Evolutionary conservation across 1,140 invertebrate genomes (phyloP).

Genomic region (Stegodyphus mimosarum): DNA sequence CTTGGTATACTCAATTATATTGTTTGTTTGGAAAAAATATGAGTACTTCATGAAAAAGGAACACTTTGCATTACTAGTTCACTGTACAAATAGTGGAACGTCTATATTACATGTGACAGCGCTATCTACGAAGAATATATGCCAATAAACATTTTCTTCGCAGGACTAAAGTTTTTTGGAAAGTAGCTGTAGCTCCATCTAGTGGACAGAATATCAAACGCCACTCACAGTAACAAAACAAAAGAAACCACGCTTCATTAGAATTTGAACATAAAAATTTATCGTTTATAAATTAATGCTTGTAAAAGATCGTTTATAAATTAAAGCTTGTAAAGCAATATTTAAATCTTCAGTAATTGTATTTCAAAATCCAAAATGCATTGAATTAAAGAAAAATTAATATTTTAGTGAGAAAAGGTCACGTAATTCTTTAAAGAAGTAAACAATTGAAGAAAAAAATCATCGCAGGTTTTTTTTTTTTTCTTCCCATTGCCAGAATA

Average conservation of each 20-base stretch:
- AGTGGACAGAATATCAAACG: slow-evolving; percentile 45
- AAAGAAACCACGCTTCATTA: slow-evolving; percentile 50
- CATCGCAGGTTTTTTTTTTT: too few species aligned
- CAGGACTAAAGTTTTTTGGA: slow-evolving; percentile 47
- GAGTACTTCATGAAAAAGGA: not conserved
- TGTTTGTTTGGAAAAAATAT: not conserved
- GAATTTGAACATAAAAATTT: not conserved
- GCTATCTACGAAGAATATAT: slow-evolving; percentile 39
- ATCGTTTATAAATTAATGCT: not conserved
- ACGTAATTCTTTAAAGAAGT: too few species aligned
- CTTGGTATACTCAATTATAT: slow-evolving; percentile 25
- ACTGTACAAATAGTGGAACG: slow-evolving; percentile 32
- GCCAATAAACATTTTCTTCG: slow-evolving; percentile 27
- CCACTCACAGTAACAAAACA: slow-evolving; percentile 19
- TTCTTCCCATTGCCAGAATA: too few species aligned
- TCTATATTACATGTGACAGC: slow-evolving; percentile 20
- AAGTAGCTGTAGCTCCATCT: slow-evolving; percentile 49
- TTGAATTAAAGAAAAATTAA: too few species aligned
- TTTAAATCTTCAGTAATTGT: not conserved
- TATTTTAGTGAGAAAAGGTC: too few species aligned
- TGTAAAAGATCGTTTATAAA: not conserved
- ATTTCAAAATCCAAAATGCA: not conserved
- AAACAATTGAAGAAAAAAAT: too few species aligned
- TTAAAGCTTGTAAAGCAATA: not conserved
- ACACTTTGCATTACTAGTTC: slow-evolving; percentile 17